These are phyloP conservation scores for Cheilosia vulpina DNA, from an alignment of 2,888 invertebrate genomes.

Conservation along the genomic window DNA sequence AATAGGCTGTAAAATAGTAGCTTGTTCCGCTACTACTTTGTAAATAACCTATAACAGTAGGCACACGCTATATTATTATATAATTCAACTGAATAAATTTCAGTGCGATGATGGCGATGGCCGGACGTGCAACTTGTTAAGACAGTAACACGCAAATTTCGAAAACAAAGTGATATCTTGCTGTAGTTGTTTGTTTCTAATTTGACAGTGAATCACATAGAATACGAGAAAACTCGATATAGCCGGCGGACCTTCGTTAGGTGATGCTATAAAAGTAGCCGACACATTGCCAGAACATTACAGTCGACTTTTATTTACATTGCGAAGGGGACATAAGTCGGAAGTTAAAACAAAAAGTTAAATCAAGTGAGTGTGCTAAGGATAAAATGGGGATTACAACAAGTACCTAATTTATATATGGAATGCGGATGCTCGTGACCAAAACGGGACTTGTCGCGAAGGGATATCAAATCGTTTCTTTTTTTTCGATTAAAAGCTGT, in stretches of 20 bases:
- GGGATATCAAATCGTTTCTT: no score
- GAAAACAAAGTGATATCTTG: neutral
- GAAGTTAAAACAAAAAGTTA: neutral
- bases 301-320: neutral
- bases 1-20: no score
- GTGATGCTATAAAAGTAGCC: slow-evolving; percentile 21
- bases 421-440: no score
- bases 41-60: no score
- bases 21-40: no score
- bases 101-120: neutral
- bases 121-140: neutral
- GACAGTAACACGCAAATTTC: neutral
- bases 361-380: slow-evolving; percentile 4
- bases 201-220: neutral
- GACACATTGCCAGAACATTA: neutral
- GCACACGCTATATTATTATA: neutral
- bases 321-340: neutral
- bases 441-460: no score
- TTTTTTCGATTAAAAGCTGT: no score
- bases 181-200: no score
- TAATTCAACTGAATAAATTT: neutral
- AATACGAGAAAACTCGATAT: neutral
- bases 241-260: neutral
- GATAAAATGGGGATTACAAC: no score
- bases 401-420: no score